Evolutionary conservation across 2,888 invertebrate species (phyloP).

Genomic region (Slavum lentiscoides): DNA sequence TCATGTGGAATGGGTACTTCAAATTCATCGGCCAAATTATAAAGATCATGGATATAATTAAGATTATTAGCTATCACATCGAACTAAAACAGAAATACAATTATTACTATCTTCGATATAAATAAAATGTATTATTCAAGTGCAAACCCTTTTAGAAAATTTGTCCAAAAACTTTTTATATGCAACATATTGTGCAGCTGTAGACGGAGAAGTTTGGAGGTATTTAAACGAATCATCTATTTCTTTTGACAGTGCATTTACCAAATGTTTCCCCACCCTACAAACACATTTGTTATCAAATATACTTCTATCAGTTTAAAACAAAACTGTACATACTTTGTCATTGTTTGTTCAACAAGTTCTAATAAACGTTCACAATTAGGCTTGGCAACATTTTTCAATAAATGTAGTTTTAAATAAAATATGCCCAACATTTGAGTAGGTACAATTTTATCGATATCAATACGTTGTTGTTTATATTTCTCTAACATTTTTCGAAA

Average conservation of each 20-base stretch:
- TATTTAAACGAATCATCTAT: conserved; percentile 69
- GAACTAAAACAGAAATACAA: conserved; percentile 61
- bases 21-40: conserved; percentile 82
- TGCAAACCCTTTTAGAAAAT: conserved; percentile 63
- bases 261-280: conserved; percentile 26
- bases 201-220: conserved; percentile 69
- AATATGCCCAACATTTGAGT: conserved; percentile 33
- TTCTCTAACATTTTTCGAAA: conserved; percentile 34
- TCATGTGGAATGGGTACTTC: conserved; percentile 73
- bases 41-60: conserved; percentile 80
- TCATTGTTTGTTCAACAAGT: conserved; percentile 27
- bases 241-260: conserved; percentile 58
- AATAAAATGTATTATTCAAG: neutral
- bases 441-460: conserved; percentile 23
- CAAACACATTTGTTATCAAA: neutral
- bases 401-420: conserved; percentile 16
- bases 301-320: neutral
- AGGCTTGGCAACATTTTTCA: conserved; percentile 19
- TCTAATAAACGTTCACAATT: conserved; percentile 9
- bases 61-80: conserved; percentile 72
- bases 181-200: conserved; percentile 73
- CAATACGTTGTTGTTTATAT: conserved; percentile 19
- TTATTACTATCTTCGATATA: neutral
- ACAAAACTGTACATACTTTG: neutral
- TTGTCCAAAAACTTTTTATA: conserved; percentile 73